Base-by-base conservation (phyloP, 2,113 vertebrate species). In the Hippocampus abdominalis region DNA sequence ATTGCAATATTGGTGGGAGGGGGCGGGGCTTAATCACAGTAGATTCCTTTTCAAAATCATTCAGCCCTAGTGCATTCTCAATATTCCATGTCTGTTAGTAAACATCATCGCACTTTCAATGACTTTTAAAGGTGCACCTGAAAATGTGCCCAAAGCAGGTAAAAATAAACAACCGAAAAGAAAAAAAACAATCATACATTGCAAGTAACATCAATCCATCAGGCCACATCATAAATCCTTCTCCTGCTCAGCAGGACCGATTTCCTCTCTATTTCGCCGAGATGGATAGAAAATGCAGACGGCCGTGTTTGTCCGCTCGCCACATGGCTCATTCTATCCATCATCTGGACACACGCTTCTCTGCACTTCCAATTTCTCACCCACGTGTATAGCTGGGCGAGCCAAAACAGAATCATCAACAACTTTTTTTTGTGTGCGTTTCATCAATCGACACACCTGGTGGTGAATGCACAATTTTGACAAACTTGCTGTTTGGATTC, bases 311-410 rank as follows among this genome's bases (percentile, higher is more conserved):
- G 46, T 48, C 46, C 46, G 46, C 46, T 48, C 46, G 20, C 49
- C 20, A 51, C 49, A 9, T 25, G 12, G 25, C 23, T 74, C 77
- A 79, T 71, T 86, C 87, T 75, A 90, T 89, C 79, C 81, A 86
- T 90, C 89, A 87, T 84, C 69, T 32, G 69, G 89, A 90, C 84
- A 84, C 81, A 81, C 70, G 72, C 46, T 86, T 71, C 75, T 72
- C 71, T 59, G 70, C 84, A 72, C 70, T 70, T 73, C 72, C 80
- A 81, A 79, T 73, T 80, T 70, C 64, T 67, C 67, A 23, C 70
- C 65, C 61, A n/a, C 66, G 49, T 51, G 49, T 51, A 12, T 44
- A 51, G 18, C 49, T 9, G 7, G 20, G 49, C 20, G 21, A 51
- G 49, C 20, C 49, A 51, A 51, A 51, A 51, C 49, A 21, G 20